Evolutionary conservation across 53 echinoderm and acorn worm species (phyloP).

Genomic region (Holothuria scabra): DNA sequence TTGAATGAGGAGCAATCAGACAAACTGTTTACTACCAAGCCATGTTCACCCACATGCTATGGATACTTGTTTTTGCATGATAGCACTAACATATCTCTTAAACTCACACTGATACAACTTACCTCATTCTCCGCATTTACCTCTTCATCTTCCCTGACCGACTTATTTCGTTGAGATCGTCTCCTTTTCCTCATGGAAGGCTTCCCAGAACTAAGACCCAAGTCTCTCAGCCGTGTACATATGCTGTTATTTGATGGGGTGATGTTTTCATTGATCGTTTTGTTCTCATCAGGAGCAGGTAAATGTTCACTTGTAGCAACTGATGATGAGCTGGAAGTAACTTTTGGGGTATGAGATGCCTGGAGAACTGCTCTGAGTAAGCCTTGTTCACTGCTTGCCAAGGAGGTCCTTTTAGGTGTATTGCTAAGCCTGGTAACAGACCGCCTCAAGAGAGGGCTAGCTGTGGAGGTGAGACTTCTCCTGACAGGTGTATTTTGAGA

Average conservation of each 20-base stretch:
- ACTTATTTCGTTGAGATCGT: neutral
- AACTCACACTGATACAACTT: too few relatives aligned
- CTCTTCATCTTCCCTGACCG: neutral
- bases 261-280: too few relatives aligned
- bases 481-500: slow-evolving; percentile 9
- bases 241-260: neutral
- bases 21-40: too few relatives aligned
- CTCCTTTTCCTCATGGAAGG: slow-evolving; percentile 5
- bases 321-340: neutral
- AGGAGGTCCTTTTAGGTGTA: neutral
- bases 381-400: slow-evolving; percentile 24
- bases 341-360: slow-evolving; percentile 47
- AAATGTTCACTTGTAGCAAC: too few relatives aligned
- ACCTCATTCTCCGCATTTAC: slow-evolving; percentile 25
- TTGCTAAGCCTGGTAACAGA: neutral
- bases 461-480: neutral
- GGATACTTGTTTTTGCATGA: too few relatives aligned
- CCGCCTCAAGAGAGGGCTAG: neutral
- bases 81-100: too few relatives aligned
- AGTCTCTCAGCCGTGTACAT: neutral
- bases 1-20: too few relatives aligned
- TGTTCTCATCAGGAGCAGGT: neutral
- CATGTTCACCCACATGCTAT: too few relatives aligned
- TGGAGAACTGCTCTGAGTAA: slow-evolving; percentile 57
- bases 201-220: slow-evolving; percentile 15